Base-by-base conservation (phyloP, 2,113 vertebrate genomes). In the Serinus canaria region DNA sequence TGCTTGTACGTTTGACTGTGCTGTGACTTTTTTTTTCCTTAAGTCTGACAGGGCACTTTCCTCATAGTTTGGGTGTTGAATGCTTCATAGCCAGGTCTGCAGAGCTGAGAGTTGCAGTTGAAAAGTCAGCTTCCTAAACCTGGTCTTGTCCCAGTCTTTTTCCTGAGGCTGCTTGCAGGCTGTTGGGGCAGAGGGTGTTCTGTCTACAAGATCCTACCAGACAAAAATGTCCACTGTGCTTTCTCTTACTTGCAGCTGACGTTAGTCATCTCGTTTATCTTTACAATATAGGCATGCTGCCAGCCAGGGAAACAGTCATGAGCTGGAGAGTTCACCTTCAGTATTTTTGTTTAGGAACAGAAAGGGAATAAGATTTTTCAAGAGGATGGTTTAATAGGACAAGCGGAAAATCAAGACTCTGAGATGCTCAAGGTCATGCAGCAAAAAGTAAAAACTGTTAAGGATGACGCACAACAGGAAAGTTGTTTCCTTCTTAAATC, bases 291-390 rank as follows among this genome's bases (percentile, higher is more conserved):
- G 89, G 59, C 46, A 11, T 74, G 74, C 52, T 91, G 59, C 70
- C 76, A 80, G 39, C 75, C 63, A 50, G 56, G 50, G 31, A 30
- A 87, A 58, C 37, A 37, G 67, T 66, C 49, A 53, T 60, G 62
- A 68, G 43, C 24, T 47, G 28, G 41, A 79, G 53, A 66, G 67
- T 69, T 75, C 35, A 87, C 52, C 39, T 82, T 78, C 21, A 79
- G 43, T 69, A 30, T 21, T 73, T 83, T 21, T 86, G 85, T 81
- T 95, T 86, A 80, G 92, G 64, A 95, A 39, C 79, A 81, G 74
- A 91, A 91, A 60, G 27, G 68, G 89, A 84, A 66, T 79, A 81
- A 30, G 13, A n/a, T 66, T 86, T 94, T 94, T 94, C 75, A 44
- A 81, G 72, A 80, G 90, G 74, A 58, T 74, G 75, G 47, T 50